These are phyloP conservation scores for Elaphurus davidianus DNA, from an alignment of 2,113 vertebrate genomes.

Conservation along the genomic window DNA sequence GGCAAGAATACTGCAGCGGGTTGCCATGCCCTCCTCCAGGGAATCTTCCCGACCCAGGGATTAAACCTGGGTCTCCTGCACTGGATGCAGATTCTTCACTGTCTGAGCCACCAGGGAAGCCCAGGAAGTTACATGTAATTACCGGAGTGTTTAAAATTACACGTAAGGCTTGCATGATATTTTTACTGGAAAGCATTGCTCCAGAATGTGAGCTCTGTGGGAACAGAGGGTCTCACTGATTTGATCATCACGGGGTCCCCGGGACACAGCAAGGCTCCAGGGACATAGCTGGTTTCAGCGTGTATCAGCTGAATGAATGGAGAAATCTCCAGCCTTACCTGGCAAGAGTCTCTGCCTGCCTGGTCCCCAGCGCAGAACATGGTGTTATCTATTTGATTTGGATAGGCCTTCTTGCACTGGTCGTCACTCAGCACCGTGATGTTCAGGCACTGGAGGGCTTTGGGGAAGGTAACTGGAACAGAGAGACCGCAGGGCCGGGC, in stretches of 20 bases:
- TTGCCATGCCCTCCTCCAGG: not conserved
- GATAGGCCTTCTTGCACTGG: conserved; percentile 35
- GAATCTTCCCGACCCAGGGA: not conserved
- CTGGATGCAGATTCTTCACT: not conserved
- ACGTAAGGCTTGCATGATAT: not conserved
- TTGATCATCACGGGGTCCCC: not conserved
- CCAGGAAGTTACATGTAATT: not conserved
- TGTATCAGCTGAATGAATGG: no score
- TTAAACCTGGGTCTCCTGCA: not conserved
- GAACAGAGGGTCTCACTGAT: not conserved
- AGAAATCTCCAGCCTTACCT: not conserved
- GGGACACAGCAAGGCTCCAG: fast-evolving
- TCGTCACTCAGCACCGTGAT: conserved; percentile 38
- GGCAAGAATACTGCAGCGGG: not conserved
- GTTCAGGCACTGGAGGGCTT: conserved; percentile 61
- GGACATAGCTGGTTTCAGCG: fast-evolving
- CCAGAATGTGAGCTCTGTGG: not conserved
- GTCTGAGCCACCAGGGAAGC: not conserved
- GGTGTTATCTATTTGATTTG: not conserved
- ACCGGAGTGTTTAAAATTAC: not conserved
- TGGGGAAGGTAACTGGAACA: conserved; percentile 51
- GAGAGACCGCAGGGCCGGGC: not conserved
- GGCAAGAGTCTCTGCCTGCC: conserved; percentile 58
- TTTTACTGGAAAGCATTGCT: no score
- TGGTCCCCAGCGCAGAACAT: conserved; percentile 71